Conservation (phyloP, 2,797 vertebrate genomes). For the Crocidura indochinensis region DNA sequence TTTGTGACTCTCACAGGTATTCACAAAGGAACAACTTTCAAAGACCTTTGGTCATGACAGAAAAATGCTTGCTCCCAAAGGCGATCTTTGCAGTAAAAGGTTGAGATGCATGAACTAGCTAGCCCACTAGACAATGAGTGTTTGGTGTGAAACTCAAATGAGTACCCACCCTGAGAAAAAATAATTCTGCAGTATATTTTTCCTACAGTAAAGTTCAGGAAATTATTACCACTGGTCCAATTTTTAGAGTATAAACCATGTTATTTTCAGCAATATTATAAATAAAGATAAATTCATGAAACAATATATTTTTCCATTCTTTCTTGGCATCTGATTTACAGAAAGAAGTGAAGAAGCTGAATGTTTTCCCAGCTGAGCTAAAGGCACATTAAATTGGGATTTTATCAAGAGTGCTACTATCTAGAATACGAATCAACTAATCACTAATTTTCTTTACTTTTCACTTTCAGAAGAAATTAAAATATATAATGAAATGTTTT, state of each 20-base stretch:
- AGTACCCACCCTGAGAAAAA: neutral
- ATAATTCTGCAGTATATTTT: neutral
- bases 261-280: slow-evolving; percentile 49
- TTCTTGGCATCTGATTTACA: neutral
- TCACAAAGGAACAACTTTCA: neutral
- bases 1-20: fast-evolving
- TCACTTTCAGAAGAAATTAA: slow-evolving; percentile 36
- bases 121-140: neutral
- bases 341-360: neutral
- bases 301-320: slow-evolving; percentile 6
- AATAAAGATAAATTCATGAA: slow-evolving; percentile 52
- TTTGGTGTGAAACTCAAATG: neutral
- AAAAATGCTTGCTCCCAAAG: neutral
- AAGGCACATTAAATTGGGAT: neutral
- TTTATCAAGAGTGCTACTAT: neutral
- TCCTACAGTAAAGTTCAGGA: slow-evolving; percentile 66
- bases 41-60: neutral
- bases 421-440: neutral
- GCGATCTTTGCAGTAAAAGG: neutral
- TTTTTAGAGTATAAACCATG: slow-evolving; percentile 55
- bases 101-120: neutral
- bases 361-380: neutral
- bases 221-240: slow-evolving; percentile 64
- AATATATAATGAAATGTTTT: neutral
- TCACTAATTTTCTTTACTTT: slow-evolving; percentile 40